Evolutionary conservation across 2,797 vertebrate species (phyloP).

Genomic region (Chiloscyllium punctatum): DNA sequence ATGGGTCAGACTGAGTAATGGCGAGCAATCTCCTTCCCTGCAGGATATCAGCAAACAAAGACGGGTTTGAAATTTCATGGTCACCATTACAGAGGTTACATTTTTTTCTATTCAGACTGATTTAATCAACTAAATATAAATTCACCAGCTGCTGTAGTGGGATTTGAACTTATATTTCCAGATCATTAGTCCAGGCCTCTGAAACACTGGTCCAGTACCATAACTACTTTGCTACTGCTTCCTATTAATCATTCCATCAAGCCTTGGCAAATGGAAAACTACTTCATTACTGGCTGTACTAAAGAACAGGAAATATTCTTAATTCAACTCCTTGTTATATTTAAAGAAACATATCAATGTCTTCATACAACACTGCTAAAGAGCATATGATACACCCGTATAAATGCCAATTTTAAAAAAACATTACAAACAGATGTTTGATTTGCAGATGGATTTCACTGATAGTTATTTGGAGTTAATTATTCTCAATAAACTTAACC

Average conservation of each 20-base stretch:
- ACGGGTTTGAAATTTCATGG: too few species aligned
- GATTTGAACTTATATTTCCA: background rate
- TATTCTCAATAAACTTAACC: background rate
- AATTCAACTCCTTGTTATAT: background rate
- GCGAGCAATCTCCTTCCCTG: too few species aligned
- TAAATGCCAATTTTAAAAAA: background rate
- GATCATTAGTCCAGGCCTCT: background rate
- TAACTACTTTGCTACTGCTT: background rate
- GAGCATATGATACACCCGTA: background rate
- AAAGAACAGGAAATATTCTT: background rate
- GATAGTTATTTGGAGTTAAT: background rate
- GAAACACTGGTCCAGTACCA: background rate
- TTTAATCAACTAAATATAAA: background rate
- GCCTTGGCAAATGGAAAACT: background rate
- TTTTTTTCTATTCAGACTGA: background rate
- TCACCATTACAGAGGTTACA: too few species aligned
- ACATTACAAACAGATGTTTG: background rate
- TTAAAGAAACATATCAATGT: background rate
- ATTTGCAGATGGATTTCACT: background rate
- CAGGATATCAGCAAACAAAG: too few species aligned
- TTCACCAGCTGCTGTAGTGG: background rate
- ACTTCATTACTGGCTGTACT: background rate
- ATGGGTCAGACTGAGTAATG: too few species aligned
- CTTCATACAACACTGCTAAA: background rate
- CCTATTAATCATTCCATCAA: background rate